Conservation (phyloP, 1,140 invertebrate genomes). For the Aradophagus sp. region DNA sequence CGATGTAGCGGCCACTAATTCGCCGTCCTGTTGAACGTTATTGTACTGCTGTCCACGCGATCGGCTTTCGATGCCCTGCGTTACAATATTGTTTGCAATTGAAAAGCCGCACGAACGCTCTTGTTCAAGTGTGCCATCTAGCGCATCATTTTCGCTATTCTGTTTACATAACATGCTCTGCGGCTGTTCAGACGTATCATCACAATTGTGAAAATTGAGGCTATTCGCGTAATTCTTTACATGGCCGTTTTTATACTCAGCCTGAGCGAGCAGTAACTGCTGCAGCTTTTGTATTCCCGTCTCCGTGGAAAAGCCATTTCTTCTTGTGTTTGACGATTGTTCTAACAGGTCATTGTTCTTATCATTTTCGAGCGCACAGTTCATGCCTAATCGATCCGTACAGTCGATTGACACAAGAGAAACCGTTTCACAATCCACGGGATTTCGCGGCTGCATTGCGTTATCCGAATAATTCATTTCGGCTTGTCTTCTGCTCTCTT, state of each 20-base stretch:
- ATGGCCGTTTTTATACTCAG: slow-evolving; percentile 26
- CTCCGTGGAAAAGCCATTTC: slow-evolving; percentile 18
- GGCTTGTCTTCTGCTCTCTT: slow-evolving; percentile 3
- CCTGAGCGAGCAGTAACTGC: slow-evolving; percentile 9
- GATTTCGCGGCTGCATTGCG: slow-evolving; percentile 7
- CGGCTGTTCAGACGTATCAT: slow-evolving; percentile 14
- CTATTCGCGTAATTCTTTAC: slow-evolving; percentile 15
- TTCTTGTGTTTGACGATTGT: not conserved
- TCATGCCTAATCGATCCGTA: slow-evolving; percentile 9
- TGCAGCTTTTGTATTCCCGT: slow-evolving; percentile 25
- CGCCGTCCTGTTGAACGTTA: slow-evolving; percentile 13
- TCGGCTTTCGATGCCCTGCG: slow-evolving; percentile 22
- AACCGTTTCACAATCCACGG: slow-evolving; percentile 2
- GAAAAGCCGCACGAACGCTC: too few species aligned
- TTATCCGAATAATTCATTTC: slow-evolving; percentile 1
- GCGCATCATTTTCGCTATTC: slow-evolving; percentile 17
- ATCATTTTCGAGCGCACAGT: not conserved
- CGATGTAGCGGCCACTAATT: slow-evolving; percentile 52
- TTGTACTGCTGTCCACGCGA: slow-evolving; percentile 16
- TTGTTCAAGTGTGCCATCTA: slow-evolving; percentile 1
- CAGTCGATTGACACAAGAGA: too few species aligned
- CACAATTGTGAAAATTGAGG: slow-evolving; percentile 10
- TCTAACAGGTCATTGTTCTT: slow-evolving; percentile 1
- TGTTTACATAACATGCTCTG: slow-evolving; percentile 33
- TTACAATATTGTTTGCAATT: too few species aligned